Conservation (phyloP, 2,888 invertebrate species). For the Ormyrus thymus region DNA sequence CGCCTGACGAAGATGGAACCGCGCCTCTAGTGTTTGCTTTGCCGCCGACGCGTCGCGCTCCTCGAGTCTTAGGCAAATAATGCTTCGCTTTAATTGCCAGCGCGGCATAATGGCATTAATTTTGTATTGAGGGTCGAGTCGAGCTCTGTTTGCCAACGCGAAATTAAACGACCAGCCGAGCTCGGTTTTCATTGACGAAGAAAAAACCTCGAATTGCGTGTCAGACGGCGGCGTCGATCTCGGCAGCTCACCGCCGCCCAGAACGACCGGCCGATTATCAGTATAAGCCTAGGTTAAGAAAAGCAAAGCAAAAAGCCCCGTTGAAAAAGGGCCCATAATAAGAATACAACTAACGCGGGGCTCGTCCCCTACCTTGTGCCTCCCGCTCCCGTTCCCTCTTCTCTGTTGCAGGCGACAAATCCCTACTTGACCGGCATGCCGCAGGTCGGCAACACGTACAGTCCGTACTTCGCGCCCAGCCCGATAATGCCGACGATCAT, state of each 20-base stretch:
- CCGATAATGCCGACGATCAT: conserved; percentile 93
- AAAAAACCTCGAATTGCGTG: conserved; percentile 34
- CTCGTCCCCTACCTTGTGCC: conserved; percentile 45
- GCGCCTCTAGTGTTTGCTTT: conserved; percentile 4
- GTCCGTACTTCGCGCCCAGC: conserved; percentile 91
- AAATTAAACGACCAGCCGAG: too few species aligned
- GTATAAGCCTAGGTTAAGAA: not conserved
- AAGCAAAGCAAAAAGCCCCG: not conserved
- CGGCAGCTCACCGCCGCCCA: not conserved
- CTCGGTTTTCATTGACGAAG: not conserved
- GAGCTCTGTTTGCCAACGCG: not conserved
- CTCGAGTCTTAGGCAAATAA: not conserved
- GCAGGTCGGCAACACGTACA: conserved; percentile 91
- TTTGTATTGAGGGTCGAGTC: not conserved
- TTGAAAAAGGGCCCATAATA: not conserved
- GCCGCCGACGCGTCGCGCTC: not conserved
- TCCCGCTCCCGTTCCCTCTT: conserved; percentile 60
- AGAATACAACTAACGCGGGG: conserved; percentile 31
- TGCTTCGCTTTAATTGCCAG: conserved; percentile 28
- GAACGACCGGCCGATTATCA: not conserved
- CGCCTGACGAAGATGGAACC: conserved; percentile 9
- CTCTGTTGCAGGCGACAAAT: conserved; percentile 85
- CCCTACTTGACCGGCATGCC: conserved; percentile 95
- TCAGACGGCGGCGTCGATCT: not conserved
- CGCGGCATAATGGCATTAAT: not conserved